phyloP scores from a whole-genome alignment of 1,140 invertebrate species.

The Drosophila willistoni region DNA sequence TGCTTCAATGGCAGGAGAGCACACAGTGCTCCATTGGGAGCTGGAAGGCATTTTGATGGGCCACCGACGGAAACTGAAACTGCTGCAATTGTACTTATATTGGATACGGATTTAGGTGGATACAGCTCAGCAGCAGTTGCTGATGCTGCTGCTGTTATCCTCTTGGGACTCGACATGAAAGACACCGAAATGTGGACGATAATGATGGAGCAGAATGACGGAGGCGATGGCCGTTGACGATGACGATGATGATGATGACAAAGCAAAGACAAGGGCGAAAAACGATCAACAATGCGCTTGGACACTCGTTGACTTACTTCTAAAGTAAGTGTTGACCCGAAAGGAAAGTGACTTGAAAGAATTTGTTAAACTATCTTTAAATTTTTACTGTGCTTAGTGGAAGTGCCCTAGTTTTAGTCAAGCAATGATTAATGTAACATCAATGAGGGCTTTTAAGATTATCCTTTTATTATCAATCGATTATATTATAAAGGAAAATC shows the following conservation, averaged over 20 bases:
- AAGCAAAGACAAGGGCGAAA: conserved; percentile 12
- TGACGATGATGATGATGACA: background rate
- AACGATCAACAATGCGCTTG: conserved; percentile 33
- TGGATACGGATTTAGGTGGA: conserved; percentile 70
- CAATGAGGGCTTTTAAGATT: too few relatives aligned
- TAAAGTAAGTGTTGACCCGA: background rate
- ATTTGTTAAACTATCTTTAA: too few relatives aligned
- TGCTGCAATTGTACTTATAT: conserved; percentile 73
- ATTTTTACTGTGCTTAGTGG: too few relatives aligned
- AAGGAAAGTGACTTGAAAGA: background rate
- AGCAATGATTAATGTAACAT: too few relatives aligned
- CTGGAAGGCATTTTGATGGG: background rate
- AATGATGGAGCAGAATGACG: background rate
- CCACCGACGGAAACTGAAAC: conserved; percentile 21
- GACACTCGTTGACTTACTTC: too few relatives aligned
- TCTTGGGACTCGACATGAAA: conserved; percentile 55
- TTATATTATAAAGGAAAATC: too few relatives aligned
- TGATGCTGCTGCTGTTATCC: conserved; percentile 43
- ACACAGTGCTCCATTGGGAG: background rate
- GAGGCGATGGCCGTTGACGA: background rate
- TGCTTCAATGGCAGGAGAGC: background rate
- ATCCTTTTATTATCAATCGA: too few relatives aligned
- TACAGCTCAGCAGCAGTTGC: conserved; percentile 25
- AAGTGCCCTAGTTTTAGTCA: too few relatives aligned
- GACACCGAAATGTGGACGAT: conserved; percentile 36